Conservation (phyloP, 2,797 vertebrate genomes). For the Alectoris magna region DNA sequence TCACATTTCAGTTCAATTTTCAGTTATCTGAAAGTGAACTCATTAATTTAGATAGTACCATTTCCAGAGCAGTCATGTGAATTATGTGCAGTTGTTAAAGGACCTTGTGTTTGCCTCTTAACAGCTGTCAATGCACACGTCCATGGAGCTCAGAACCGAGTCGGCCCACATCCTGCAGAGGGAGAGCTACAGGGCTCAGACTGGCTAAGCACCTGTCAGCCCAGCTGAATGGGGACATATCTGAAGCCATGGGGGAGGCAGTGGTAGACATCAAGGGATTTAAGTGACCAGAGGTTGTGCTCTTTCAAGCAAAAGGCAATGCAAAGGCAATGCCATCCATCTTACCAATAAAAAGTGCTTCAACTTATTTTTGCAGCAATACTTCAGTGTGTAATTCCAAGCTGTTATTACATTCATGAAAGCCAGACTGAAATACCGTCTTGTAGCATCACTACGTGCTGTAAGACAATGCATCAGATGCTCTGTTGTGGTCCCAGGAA, state of each 20-base stretch:
- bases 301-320: neutral
- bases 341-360: neutral
- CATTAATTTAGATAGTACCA: neutral
- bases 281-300: neutral
- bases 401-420: neutral
- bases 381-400: fast-evolving
- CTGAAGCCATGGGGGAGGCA: neutral
- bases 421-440: neutral
- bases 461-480: neutral
- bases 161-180: neutral
- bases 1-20: neutral
- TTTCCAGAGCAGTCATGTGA: slow-evolving; percentile 1
- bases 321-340: neutral
- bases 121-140: neutral
- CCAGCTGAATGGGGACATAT: neutral
- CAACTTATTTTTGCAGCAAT: neutral
- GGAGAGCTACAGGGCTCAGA: neutral
- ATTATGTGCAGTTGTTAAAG: neutral
- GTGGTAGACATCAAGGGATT: neutral
- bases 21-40: neutral
- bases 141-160: neutral
- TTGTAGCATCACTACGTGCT: neutral
- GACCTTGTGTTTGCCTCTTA: neutral
- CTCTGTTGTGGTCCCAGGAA: slow-evolving; percentile 23
- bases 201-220: neutral